Base-by-base conservation (phyloP, 92 coral and sea anemone genomes). In the Phymanthus crucifer region DNA sequence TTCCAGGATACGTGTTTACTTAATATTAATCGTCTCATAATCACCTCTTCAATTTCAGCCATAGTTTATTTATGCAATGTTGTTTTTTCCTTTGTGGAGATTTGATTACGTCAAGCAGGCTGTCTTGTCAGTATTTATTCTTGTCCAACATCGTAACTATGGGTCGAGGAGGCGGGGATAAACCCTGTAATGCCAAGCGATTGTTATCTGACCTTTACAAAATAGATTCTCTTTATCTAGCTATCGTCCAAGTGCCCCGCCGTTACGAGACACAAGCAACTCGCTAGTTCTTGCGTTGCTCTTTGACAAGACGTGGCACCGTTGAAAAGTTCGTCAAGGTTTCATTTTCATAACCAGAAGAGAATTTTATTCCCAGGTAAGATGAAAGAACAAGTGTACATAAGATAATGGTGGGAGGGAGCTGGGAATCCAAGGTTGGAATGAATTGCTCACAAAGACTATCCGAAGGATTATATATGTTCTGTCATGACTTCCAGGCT, bases 201-300 rank as follows among this genome's bases (percentile, higher is more conserved):
- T 70, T 69, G 84, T 34, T 40, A 80, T 80, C 71, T 80, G 84
- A 80, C 84, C 84, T 70, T 47, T 70, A 70, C 66, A 80, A 31
- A 80, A 70, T 75, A 48, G 66, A 80, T 43, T 80, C 84, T 80
- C 84, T 80, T 80, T 80, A 80, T 80, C 84, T n/a, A 80, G 84
- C 84, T n/a, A 80, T 80, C 84, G 71, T 27, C 19, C 66, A 70
- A 70, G 46, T 24, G 27, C 74, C 57, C 69, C 40, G 47, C 70
- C 71, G 75, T 76, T 21, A 29, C 65, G 40, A 66, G 43, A 54
- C 54, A 48, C 10, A 69, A 47, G 80, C 24, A 14, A n/a, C n/a
- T 47, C 18, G 2, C 32, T n/a, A 66, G 12, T 33, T 34, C 48
- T 76, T 54, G 24, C 26, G 79, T 29, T 75, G 40, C 21, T 18